Base-by-base conservation (phyloP, 2,797 vertebrate genomes). In the Protosalanx chinensis region DNA sequence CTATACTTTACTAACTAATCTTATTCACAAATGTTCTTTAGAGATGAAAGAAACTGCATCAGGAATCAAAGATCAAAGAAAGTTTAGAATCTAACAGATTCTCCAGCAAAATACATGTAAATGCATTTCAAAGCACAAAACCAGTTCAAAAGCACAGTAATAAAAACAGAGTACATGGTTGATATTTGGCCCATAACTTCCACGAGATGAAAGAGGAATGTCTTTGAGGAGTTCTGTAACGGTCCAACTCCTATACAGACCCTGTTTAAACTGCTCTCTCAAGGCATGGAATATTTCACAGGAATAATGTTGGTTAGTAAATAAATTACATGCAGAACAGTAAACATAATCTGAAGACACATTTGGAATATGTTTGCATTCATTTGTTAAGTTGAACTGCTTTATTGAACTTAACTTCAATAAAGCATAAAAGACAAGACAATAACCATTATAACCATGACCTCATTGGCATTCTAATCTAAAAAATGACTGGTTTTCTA, bases 91-190 rank as follows among this genome's bases (percentile, higher is more conserved):
- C 71, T 59, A 63, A 30, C 51, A 5, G 27, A 67, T 27, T 7
- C 20, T 20, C 81, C 63, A 70, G 72, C 60, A 4, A 67, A 70
- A 4, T 62, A 46, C 64, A 67, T 75, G 86, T 88, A 85, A 90
- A 89, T 87, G 86, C 57, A 81, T 67, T 69, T 82, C 84, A 86
- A 89, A 88, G 83, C 81, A 81, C 70, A 56, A 82, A 80, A 81
- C 68, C 71, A 84, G 71, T 35, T 82, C 73, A 58, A 71, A 65
- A 69, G 29, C 67, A 76, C 7, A 35, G 63, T 73, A 27, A 67
- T 53, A 70, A 51, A 80, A 46, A 71, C 30, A 73, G 20, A 27
- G 23, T n/a, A 75, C 67, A 81, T 32, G 51, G 74, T 60, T 51
- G 41, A 77, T 76, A 85, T 90, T 88, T 90, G 88, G 87, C 87